Base-by-base conservation (phyloP, 92 coral and sea anemone genomes). In the Phymanthus crucifer region DNA sequence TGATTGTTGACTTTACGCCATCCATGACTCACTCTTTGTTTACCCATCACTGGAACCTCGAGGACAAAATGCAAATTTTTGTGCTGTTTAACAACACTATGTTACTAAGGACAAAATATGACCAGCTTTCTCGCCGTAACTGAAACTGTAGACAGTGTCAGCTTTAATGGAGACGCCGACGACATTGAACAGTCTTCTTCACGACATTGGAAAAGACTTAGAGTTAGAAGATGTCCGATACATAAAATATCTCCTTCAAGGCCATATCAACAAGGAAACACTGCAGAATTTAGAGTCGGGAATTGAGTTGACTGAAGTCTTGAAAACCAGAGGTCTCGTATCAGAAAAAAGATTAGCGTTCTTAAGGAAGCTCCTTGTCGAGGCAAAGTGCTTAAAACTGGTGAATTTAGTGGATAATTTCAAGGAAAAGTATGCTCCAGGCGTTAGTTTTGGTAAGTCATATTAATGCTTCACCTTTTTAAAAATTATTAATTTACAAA, bases 261-360 rank as follows among this genome's bases (percentile, higher is more conserved):
- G 98, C 26, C 97, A 95, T 82, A 87, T 95, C 36, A 90, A 87
- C 80, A 89, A 88, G 76, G 98, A 95, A 77, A 86, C 91, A 21
- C 57, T 95, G 38, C 88, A 93, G 70, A 75, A 90, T 78, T 87
- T 91, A 29, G 93, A 90, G 37, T 85, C 97, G 48, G 98, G 98
- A 40, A 79, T 78, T 34, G 92, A 93, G 74, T 76, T 95, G 61
- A 85, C 89, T 4, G 89, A 83, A 19, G 87, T 81, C 23, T 86
- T 95, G 21, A 81, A 83, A 43, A 83, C 89, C 31, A 86, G 98
- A 21, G 97, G 98, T 3, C 87, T 95, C 45, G 98, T 95, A 5
- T 71, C 98, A 3, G 92, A 95, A 57, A 83, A 82, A 56, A 85
- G 91, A 69, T 85, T 95, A 6, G 95, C 95, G 10, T 95, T 95